Base-by-base conservation (phyloP, 2,888 invertebrate genomes). In the Liposcelis brunnea region DNA sequence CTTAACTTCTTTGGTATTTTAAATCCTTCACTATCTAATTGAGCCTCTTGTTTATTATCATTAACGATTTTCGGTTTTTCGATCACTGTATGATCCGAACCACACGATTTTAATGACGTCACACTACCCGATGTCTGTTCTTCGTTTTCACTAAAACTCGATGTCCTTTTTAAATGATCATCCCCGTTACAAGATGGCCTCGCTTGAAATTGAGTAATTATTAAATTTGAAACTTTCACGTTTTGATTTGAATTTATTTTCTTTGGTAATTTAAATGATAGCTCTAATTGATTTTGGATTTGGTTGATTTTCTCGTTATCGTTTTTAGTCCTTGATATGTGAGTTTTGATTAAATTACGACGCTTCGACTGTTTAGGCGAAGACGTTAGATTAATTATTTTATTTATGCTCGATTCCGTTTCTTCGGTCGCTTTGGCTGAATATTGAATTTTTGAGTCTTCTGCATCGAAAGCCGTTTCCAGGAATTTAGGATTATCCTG, bases 211-310 rank as follows among this genome's bases (percentile, higher is more conserved):
- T 26, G 26, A 4, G 26, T 26, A 6, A 26, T 26, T 26, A 26
- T 26, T n/a, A 18, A 16, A 18, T 14, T 16, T 12, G 12, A 19
- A 19, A 18, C 7, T 21, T 18, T 19, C 6, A n/a, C 5, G 7
- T 12, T n/a, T 18, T 18, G 16, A 7, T 5, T 16, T 19, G 19
- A 40, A 19, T 40, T 40, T 5, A 16, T n/a, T 19, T 19, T 40
- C 19, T 40, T 40, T 40, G 40, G 40, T 40, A 40, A 40, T 40
- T 40, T 40, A 19, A 40, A 40, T 19, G 40, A 40, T 19, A 40
- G 19, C 40, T 40, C 40, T 21, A 40, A 40, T 19, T 40, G 15
- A 18, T 40, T 40, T 19, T 40, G 40, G 19, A 40, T 40, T 40
- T 40, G 16, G 19, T 40, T 40, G 19, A 40, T 40, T 40, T 40